Evolutionary conservation across 1,140 invertebrate species (phyloP).

Genomic region (Brachionus sp.): DNA sequence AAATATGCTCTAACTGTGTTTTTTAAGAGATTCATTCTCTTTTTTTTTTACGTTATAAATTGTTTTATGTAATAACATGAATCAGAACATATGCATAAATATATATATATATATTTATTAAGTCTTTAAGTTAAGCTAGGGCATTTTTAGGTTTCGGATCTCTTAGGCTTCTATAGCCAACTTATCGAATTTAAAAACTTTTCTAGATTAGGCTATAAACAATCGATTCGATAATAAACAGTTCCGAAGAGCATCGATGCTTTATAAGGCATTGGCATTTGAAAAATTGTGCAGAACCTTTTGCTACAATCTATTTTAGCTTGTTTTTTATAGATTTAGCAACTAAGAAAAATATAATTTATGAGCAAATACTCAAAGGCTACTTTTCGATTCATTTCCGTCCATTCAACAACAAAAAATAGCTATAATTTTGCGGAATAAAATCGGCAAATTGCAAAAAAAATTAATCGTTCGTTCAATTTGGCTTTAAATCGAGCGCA

Average conservation of each 20-base stretch:
- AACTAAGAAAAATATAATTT: background rate
- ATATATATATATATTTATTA: background rate
- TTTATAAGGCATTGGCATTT: background rate
- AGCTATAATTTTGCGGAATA: background rate
- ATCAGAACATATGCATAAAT: constrained; percentile 16
- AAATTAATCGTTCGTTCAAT: background rate
- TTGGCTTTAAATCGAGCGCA: background rate
- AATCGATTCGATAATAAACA: constrained; percentile 23
- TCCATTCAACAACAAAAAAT: background rate
- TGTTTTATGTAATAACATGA: constrained; percentile 39
- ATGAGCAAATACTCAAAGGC: background rate
- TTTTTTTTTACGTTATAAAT: background rate
- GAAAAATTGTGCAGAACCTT: background rate
- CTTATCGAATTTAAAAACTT: background rate
- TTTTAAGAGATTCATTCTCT: constrained; percentile 3
- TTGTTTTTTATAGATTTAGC: background rate
- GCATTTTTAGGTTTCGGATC: background rate
- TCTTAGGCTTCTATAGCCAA: background rate
- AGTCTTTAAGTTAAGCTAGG: background rate
- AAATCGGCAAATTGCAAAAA: background rate
- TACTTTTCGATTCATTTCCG: background rate
- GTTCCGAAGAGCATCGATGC: background rate
- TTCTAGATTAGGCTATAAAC: background rate
- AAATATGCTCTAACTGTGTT: constrained; percentile 27
- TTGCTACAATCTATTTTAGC: background rate